Conservation (phyloP, 2,797 vertebrate species). For the Myotis pilosus region DNA sequence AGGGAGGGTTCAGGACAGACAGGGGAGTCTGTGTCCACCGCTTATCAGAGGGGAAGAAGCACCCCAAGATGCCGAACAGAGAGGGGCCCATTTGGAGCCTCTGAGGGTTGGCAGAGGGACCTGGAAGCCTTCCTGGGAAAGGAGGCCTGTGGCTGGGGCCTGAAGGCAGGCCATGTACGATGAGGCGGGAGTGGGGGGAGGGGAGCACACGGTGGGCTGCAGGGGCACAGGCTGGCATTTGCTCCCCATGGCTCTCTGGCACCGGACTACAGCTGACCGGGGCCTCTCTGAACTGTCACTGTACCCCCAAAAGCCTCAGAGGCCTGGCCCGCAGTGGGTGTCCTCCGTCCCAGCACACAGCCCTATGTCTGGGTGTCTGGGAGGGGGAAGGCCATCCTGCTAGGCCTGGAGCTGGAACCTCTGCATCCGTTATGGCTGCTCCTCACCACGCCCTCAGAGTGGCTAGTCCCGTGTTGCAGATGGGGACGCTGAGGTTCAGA, state of each 20-base stretch:
- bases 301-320: neutral
- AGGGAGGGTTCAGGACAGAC: neutral
- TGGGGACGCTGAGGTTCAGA: neutral
- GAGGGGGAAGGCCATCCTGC: neutral
- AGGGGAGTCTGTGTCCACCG: neutral
- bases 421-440: rapidly evolving
- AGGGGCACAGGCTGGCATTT: neutral
- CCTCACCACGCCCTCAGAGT: neutral
- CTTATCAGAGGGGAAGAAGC: neutral
- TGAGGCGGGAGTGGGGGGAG: neutral
- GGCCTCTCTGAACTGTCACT: neutral
- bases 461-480: neutral
- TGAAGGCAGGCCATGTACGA: neutral
- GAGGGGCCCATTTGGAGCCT: neutral
- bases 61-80: neutral
- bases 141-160: neutral
- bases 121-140: neutral
- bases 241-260: neutral
- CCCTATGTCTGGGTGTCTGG: neutral
- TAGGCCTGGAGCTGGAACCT: neutral
- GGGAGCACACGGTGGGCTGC: neutral
- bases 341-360: neutral
- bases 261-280: neutral
- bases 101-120: neutral
- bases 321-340: neutral